A percentile compares a stretch with the other conserved stretches of the same genome.
Evolutionary conservation across 1,140 invertebrate species (phyloP).

Genomic region (Ptiloglossa arizonensis): DNA sequence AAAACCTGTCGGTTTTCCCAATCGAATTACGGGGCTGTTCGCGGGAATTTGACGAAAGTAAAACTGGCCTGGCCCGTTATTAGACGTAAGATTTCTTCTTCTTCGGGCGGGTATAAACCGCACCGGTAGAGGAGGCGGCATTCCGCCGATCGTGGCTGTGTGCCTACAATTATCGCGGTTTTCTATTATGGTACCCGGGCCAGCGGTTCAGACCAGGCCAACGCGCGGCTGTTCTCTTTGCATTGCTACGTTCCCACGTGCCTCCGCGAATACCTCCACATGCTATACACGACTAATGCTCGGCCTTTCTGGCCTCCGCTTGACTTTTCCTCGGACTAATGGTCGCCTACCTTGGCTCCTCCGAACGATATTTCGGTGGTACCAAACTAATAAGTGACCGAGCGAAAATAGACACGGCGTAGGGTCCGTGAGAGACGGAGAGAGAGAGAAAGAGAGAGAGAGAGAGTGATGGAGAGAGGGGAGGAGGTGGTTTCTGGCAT

Average conservation of each 20-base stretch:
- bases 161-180: constrained; percentile 60
- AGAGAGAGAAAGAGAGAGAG: background rate
- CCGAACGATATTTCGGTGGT: constrained; percentile 50
- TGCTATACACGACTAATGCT: constrained; percentile 44
- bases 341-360: constrained; percentile 52
- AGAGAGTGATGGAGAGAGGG: too few species aligned
- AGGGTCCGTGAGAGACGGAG: background rate
- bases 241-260: constrained; percentile 59
- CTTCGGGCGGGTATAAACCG: constrained; percentile 34
- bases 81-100: constrained; percentile 10
- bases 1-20: background rate
- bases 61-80: background rate
- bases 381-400: constrained; percentile 52
- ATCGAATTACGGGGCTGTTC: background rate
- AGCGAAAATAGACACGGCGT: constrained; percentile 36
- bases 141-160: constrained; percentile 53
- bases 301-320: constrained; percentile 51
- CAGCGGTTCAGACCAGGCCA: constrained; percentile 52
- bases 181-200: constrained; percentile 58
- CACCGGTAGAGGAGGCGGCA: constrained; percentile 30
- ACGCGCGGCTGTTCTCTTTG: constrained; percentile 50
- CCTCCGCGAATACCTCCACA: constrained; percentile 57
- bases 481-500: constrained; percentile 3
- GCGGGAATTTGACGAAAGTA: background rate
- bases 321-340: constrained; percentile 55